A percentile compares a stretch with the other conserved stretches of the same genome.
Conservation (phyloP, 2,797 vertebrate species). For the Cheracebus regulus region DNA sequence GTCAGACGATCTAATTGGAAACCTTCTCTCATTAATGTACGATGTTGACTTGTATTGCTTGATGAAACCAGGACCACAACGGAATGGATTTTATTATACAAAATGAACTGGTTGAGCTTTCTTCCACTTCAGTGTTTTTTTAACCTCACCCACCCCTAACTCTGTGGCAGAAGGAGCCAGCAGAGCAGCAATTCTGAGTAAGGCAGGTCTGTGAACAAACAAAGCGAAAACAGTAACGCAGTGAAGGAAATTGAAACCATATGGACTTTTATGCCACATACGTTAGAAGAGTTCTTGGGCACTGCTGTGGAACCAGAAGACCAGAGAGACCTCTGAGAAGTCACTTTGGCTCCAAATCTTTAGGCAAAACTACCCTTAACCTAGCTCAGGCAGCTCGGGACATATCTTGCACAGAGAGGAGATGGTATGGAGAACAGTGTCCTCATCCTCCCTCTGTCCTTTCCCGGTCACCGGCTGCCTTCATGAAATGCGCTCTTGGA, state of each 20-base stretch:
- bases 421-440: background rate
- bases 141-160: conserved; percentile 71
- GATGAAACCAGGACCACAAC: conserved; percentile 85
- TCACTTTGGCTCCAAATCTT: conserved; percentile 27
- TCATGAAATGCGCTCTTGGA: background rate
- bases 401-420: background rate
- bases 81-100: conserved; percentile 83
- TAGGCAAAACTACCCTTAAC: background rate
- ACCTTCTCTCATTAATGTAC: conserved; percentile 85
- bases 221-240: conserved; percentile 75
- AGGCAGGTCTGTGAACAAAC: conserved; percentile 77
- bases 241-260: conserved; percentile 82
- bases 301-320: conserved; percentile 9
- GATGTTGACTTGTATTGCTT: conserved; percentile 85
- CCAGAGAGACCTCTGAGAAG: background rate
- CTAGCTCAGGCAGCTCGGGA: background rate
- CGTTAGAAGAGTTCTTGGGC: conserved; percentile 74
- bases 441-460: background rate
- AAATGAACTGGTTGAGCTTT: conserved; percentile 80
- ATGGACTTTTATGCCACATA: conserved; percentile 79
- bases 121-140: conserved; percentile 81
- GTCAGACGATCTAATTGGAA: conserved; percentile 87
- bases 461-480: background rate
- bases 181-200: conserved; percentile 64
- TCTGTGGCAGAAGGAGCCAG: conserved; percentile 71